These are phyloP conservation scores for Yponomeuta plumbellus DNA, from an alignment of 2,888 invertebrate species.

Conservation along the genomic window DNA sequence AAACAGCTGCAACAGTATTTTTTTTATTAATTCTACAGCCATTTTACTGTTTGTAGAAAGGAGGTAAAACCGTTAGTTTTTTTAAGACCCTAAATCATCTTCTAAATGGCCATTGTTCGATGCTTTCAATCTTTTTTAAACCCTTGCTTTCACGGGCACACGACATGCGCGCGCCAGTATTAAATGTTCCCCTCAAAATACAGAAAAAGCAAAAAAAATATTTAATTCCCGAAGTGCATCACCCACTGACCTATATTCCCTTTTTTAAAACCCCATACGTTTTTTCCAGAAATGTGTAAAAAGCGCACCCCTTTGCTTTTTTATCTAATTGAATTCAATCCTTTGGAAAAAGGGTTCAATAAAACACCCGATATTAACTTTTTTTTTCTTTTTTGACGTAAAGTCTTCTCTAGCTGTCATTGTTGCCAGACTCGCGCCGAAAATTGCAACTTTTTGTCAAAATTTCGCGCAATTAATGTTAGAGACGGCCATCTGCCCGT, in stretches of 20 bases:
- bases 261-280: conserved; percentile 37
- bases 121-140: conserved; percentile 42
- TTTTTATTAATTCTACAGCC: conserved; percentile 24
- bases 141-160: conserved; percentile 59
- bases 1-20: conserved; percentile 1
- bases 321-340: conserved; percentile 73
- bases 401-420: conserved; percentile 46
- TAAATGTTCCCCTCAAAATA: conserved; percentile 28
- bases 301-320: conserved; percentile 47
- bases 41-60: conserved; percentile 42
- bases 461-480: conserved; percentile 72
- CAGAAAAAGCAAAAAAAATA: conserved; percentile 42
- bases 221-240: conserved; percentile 53
- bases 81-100: conserved; percentile 64
- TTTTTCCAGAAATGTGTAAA: conserved; percentile 60
- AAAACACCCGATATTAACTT: conserved; percentile 59
- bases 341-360: conserved; percentile 72
- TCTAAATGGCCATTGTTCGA: conserved; percentile 63
- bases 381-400: conserved; percentile 53
- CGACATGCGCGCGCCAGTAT: conserved; percentile 64
- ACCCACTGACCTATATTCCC: conserved; percentile 68
- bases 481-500: conserved; percentile 59
- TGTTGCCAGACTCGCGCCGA: conserved; percentile 44
- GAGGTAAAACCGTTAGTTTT: conserved; percentile 50
- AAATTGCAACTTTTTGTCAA: conserved; percentile 70